Conservation (phyloP, 2,797 vertebrate species). For the Ptychadena robeensis region DNA sequence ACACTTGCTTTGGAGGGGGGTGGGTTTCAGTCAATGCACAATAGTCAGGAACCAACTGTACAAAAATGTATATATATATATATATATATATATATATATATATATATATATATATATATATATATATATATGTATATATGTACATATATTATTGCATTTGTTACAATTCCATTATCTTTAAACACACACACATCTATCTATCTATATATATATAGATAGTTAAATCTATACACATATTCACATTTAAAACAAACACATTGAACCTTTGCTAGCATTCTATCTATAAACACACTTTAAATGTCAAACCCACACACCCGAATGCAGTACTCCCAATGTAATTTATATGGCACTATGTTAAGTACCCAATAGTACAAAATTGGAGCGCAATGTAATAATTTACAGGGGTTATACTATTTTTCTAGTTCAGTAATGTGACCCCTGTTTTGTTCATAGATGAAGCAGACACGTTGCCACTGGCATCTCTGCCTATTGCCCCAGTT, state of each 20-base stretch:
- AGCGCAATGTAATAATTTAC: no score
- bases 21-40: conserved; percentile 76
- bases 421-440: no score
- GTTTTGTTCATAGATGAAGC: neutral
- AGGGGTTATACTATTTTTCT: no score
- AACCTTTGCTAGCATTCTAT: no score
- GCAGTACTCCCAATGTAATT: no score
- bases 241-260: no score
- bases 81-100: neutral
- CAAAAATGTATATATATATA: conserved; percentile 26
- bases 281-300: no score
- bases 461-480: neutral
- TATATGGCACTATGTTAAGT: no score
- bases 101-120: neutral
- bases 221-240: neutral
- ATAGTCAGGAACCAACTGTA: conserved; percentile 66
- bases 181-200: neutral
- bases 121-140: neutral
- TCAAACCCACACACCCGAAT: no score
- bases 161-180: no score
- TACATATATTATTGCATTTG: no score
- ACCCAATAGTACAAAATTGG: no score
- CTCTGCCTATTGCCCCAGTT: neutral
- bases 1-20: conserved; percentile 77
- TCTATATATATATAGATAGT: neutral